A percentile compares a stretch with the other conserved stretches of the same genome.
Evolutionary conservation across 1,140 invertebrate species (phyloP).

Genomic region (Wasmannia auropunctata): DNA sequence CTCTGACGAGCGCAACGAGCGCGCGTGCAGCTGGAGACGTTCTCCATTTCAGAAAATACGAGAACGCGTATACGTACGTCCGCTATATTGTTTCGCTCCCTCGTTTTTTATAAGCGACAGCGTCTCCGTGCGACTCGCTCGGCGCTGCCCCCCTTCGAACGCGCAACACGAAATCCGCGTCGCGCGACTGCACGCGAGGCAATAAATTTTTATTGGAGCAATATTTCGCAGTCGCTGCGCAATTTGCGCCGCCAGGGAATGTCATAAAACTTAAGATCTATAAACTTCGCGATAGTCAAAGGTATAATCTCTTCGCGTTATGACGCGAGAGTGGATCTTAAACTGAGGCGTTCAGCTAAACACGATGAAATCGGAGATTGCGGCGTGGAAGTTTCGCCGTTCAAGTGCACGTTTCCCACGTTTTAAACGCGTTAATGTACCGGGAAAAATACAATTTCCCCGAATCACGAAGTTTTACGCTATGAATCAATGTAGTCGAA

Average conservation of each 20-base stretch:
- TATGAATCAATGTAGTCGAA: not conserved
- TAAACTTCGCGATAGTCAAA: constrained; percentile 34
- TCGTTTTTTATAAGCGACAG: not conserved
- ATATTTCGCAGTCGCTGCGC: constrained; percentile 2
- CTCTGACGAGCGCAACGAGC: not conserved
- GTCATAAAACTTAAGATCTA: constrained; percentile 23
- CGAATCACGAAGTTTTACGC: not conserved
- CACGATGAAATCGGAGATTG: not conserved
- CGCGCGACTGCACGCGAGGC: not conserved
- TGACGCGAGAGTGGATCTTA: not conserved
- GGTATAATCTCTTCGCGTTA: constrained; percentile 3
- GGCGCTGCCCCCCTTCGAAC: constrained; percentile 12
- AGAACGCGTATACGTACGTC: constrained; percentile 34
- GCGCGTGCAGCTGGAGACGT: not conserved
- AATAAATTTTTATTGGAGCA: constrained; percentile 42
- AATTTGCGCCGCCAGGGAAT: constrained; percentile 8
- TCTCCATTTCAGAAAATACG: constrained; percentile 52
- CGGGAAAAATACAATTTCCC: not conserved
- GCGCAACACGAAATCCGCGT: not conserved
- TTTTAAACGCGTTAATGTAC: not conserved
- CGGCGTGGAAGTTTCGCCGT: not conserved
- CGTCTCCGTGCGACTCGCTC: not conserved
- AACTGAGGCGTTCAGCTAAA: not conserved
- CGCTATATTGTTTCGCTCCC: constrained; percentile 9
- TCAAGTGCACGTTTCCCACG: not conserved